Conservation (phyloP, 2,797 vertebrate species). For the Tolypeutes matacus region DNA sequence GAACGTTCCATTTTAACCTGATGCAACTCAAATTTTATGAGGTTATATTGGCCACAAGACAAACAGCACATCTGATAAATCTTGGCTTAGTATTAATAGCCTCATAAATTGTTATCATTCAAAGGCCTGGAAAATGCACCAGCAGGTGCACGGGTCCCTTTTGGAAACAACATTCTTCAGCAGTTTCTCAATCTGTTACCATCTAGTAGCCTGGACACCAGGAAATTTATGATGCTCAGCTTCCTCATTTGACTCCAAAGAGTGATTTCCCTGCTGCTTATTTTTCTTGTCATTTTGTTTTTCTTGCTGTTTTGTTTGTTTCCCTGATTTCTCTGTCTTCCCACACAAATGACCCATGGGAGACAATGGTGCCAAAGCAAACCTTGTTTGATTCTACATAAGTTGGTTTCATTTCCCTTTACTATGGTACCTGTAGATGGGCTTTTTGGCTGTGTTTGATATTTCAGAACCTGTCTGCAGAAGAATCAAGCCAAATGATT, state of each 20-base stretch:
- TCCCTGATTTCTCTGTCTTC: conserved; percentile 15
- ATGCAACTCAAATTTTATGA: conserved; percentile 87
- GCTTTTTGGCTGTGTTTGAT: conserved; percentile 40
- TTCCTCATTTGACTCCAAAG: conserved; percentile 61
- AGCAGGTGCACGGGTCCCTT: conserved; percentile 87
- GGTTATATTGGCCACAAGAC: conserved; percentile 91
- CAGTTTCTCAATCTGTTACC: conserved; percentile 63
- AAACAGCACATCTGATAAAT: conserved; percentile 88
- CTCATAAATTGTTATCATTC: conserved; percentile 88
- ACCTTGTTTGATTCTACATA: neutral
- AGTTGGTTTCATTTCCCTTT: neutral
- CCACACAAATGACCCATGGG: neutral
- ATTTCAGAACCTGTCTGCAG: conserved; percentile 54
- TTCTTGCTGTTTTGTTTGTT: neutral
- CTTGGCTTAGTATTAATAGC: conserved; percentile 88
- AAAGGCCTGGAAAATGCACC: conserved; percentile 82
- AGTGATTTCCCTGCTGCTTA: neutral
- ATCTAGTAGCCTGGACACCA: conserved; percentile 55
- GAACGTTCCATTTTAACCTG: conserved; percentile 86
- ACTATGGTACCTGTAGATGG: conserved; percentile 42
- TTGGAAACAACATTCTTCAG: conserved; percentile 76
- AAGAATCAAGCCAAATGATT: conserved; percentile 67
- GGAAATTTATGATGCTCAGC: conserved; percentile 52
- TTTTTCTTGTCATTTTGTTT: conserved; percentile 8
- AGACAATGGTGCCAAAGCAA: conserved; percentile 18